A percentile compares a stretch with the other conserved stretches of the same genome.
These are phyloP conservation scores for Agonopterix heracliana DNA, from an alignment of 2,888 invertebrate species.

Conservation along the genomic window DNA sequence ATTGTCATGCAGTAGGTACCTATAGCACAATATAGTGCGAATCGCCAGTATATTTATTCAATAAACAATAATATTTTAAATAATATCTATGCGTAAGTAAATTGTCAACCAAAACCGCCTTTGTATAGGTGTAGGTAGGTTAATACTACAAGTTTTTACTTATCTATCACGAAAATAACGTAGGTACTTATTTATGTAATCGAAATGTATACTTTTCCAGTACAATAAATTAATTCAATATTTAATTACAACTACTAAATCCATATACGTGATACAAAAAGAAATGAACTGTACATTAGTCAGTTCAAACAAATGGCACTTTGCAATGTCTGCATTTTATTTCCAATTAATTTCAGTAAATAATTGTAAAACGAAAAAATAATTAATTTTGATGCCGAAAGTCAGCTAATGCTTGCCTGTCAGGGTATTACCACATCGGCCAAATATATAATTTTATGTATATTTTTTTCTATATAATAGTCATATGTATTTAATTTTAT, in stretches of 20 bases:
- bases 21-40: constrained; percentile 27
- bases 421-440: constrained; percentile 84
- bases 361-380: constrained; percentile 40
- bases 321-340: constrained; percentile 65
- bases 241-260: constrained; percentile 47
- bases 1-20: constrained; percentile 46
- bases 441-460: constrained; percentile 72
- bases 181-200: constrained; percentile 64
- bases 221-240: constrained; percentile 51
- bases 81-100: constrained; percentile 19
- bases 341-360: constrained; percentile 38
- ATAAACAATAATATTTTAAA: constrained; percentile 20
- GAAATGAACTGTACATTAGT: constrained; percentile 11
- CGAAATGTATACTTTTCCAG: constrained; percentile 55
- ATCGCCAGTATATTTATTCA: constrained; percentile 43
- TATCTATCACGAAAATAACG: constrained; percentile 72
- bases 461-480: constrained; percentile 73
- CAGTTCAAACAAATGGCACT: constrained; percentile 63
- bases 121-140: constrained; percentile 44
- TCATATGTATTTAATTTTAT: constrained; percentile 74
- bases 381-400: constrained; percentile 71
- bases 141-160: constrained; percentile 60
- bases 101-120: constrained; percentile 59
- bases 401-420: constrained; percentile 79
- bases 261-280: constrained; percentile 45